Conservation (phyloP, 2,113 vertebrate species). For the Echinops telfairi region DNA sequence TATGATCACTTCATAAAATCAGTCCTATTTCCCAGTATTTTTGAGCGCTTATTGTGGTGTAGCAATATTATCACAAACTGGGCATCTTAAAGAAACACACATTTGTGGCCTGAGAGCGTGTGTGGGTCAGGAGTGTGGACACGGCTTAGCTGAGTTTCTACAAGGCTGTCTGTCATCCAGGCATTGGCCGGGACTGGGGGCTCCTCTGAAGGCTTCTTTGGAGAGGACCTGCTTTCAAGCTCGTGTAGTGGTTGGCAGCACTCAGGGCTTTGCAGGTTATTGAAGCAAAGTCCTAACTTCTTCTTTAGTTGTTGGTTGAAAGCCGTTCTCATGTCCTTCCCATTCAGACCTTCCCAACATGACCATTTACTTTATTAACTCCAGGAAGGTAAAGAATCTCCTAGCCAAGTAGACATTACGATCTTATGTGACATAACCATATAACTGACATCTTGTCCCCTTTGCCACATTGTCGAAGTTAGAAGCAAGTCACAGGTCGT, state of each 20-base stretch:
- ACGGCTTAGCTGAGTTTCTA: background rate
- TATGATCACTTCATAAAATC: no score
- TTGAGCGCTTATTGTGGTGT: background rate
- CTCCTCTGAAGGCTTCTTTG: background rate
- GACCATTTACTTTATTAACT: constrained; percentile 27
- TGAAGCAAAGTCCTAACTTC: background rate
- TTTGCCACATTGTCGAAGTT: background rate
- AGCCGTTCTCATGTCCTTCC: background rate
- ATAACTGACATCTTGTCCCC: background rate
- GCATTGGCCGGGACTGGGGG: background rate
- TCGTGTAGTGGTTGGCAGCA: background rate
- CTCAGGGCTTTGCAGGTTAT: background rate
- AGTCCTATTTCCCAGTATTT: background rate
- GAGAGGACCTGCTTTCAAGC: background rate
- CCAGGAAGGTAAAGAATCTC: background rate
- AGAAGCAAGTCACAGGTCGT: background rate
- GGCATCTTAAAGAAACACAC: background rate
- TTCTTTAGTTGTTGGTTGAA: background rate
- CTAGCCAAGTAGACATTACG: background rate
- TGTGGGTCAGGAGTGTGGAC: background rate
- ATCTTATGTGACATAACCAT: background rate
- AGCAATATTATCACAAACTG: background rate
- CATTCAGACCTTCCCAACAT: background rate
- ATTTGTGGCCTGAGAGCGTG: background rate
- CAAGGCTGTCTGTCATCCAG: background rate